Evolutionary conservation across 2,888 invertebrate genomes (phyloP).

Genomic region (Nomada fucata): DNA sequence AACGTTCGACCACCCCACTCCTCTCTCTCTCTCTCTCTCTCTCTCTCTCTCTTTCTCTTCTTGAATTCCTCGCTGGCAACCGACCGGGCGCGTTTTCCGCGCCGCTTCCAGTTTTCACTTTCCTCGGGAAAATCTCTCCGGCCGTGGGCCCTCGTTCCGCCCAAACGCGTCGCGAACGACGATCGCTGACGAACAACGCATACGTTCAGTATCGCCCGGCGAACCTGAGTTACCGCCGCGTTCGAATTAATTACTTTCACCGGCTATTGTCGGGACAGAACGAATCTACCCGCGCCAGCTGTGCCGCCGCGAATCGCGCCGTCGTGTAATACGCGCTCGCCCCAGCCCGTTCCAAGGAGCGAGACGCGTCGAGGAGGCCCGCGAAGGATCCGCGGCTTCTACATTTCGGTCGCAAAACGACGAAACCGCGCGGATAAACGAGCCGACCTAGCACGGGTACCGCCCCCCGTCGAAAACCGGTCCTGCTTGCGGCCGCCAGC

Average conservation of each 20-base stretch:
- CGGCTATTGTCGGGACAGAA: neutral
- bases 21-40: too few relatives aligned
- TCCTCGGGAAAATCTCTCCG: neutral
- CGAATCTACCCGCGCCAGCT: constrained; percentile 9
- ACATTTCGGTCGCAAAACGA: constrained; percentile 64
- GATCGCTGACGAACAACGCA: neutral
- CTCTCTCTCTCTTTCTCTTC: neutral
- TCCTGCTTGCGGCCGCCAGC: constrained; percentile 65
- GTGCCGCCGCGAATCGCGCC: constrained; percentile 10
- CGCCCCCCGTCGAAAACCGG: constrained; percentile 66
- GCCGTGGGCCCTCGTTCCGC: neutral
- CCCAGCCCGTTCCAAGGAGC: constrained; percentile 39
- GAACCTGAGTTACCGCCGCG: neutral
- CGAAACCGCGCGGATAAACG: constrained; percentile 65
- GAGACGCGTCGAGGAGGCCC: constrained; percentile 43
- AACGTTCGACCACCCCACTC: neutral
- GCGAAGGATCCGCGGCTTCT: constrained; percentile 52
- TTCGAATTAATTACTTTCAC: constrained; percentile 50
- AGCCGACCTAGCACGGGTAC: constrained; percentile 61
- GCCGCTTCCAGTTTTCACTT: constrained; percentile 8
- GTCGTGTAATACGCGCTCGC: constrained; percentile 31
- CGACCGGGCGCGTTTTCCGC: neutral
- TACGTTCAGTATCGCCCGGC: neutral
- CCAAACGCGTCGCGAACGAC: too few relatives aligned
- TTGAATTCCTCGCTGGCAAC: constrained; percentile 2